Percentiles rank a stretch among this genome's conserved stretches.
Conservation (phyloP, 1,140 invertebrate genomes). For the Drusus annulatus region DNA sequence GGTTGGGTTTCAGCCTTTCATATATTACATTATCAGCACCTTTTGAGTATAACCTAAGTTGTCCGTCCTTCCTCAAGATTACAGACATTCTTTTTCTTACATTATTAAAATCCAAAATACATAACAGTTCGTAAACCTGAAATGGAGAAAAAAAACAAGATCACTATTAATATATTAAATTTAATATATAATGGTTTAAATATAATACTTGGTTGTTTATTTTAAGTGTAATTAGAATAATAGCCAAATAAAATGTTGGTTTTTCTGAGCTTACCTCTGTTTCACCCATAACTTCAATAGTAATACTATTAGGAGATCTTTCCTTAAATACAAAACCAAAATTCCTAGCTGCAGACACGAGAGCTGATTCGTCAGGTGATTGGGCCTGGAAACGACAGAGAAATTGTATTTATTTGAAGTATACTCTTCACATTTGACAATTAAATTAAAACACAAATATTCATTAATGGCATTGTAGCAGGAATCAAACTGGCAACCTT, state of each 20-base stretch:
- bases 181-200: no score
- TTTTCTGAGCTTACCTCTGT: constrained; percentile 75
- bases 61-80: constrained; percentile 89
- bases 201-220: no score
- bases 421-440: no score
- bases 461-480: no score
- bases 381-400: constrained; percentile 82
- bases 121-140: constrained; percentile 89
- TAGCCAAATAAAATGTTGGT: not conserved
- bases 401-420: no score
- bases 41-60: constrained; percentile 95
- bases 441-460: no score
- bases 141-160: constrained; percentile 51
- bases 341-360: constrained; percentile 97
- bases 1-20: constrained; percentile 86
- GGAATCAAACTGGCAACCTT: no score
- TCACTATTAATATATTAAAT: no score
- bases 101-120: constrained; percentile 99
- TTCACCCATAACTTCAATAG: constrained; percentile 89
- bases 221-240: no score
- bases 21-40: constrained; percentile 99
- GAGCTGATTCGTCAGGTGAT: constrained; percentile 96
- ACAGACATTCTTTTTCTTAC: constrained; percentile 99
- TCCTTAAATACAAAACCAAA: constrained; percentile 99
- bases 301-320: constrained; percentile 93